A percentile compares a stretch with the other conserved stretches of the same genome.
Evolutionary conservation across 2,888 invertebrate species (phyloP).

Genomic region (Lasioglossum calceatum): DNA sequence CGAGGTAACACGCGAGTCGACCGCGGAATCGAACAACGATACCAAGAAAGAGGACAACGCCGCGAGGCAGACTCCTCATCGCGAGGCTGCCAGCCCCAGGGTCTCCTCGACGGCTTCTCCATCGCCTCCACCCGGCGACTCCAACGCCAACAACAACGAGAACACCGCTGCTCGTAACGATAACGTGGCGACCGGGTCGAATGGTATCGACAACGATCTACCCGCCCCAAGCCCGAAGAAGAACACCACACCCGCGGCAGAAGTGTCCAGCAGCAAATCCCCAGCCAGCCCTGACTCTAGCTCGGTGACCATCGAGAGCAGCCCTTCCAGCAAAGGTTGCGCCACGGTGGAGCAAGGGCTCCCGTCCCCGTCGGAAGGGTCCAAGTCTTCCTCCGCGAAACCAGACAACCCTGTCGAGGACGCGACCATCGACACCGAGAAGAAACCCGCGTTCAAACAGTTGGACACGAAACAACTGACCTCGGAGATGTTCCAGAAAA

Average conservation of each 20-base stretch:
- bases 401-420: background rate
- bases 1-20: constrained; percentile 32
- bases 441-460: constrained; percentile 40
- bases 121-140: constrained; percentile 73
- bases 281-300: constrained; percentile 80
- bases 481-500: constrained; percentile 74
- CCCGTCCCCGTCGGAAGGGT: constrained; percentile 31
- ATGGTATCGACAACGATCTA: constrained; percentile 32
- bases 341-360: constrained; percentile 51
- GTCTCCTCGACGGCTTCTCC: constrained; percentile 80
- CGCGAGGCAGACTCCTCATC: constrained; percentile 48
- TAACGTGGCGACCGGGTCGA: constrained; percentile 28
- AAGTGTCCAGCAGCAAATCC: constrained; percentile 74
- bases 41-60: constrained; percentile 44
- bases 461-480: constrained; percentile 63
- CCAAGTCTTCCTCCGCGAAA: constrained; percentile 46
- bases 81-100: constrained; percentile 76
- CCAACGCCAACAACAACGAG: constrained; percentile 17
- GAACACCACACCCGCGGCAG: constrained; percentile 47
- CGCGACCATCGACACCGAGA: constrained; percentile 31
- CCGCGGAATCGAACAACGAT: constrained; percentile 42
- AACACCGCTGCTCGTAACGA: constrained; percentile 5
- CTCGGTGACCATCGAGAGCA: constrained; percentile 72
- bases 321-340: constrained; percentile 40
- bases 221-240: constrained; percentile 46